Base-by-base conservation (phyloP, 2,888 invertebrate species). In the Noctua fimbriata region DNA sequence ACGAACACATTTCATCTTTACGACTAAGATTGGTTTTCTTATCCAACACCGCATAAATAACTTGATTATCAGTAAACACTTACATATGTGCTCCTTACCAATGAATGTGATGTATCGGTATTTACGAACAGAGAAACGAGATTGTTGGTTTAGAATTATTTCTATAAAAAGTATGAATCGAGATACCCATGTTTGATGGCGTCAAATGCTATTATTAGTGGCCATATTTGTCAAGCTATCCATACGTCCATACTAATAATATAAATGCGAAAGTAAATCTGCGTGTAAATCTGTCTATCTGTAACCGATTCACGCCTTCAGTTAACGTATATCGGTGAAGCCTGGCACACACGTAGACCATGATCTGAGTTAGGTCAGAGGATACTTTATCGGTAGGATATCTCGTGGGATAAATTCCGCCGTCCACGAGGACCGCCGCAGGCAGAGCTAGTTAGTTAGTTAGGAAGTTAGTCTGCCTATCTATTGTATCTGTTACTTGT, bases 141-240 rank as follows among this genome's bases (percentile, higher is more conserved):
- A 77, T 81, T 66, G 58, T 28, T 70, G 47, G 73, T 18, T 69
- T 72, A 36, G 55, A 81, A 74, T 78, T 85, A 82, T 76, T 41
- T 73, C 70, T 88, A 69, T 81, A 83, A 81, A 84, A 76, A 81
- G 73, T 47, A 28, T 49, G 36, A 65, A 76, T 72, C 73, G 47
- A 49, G 70, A 75, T 78, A 71, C 24, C 79, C 55, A 71, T 83
- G 72, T 84, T 58, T 21, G 72, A 76, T 70, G 69, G 87, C 84
- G 87, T 87, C 83, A 84, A 83, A 71, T 69, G 74, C 74, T 82
- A 87, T 89, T 83, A 86, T 89, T 83, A 86, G 74, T 21, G n/a
- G 60, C 85, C 87, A 49, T 89, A 84, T 89, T 84, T 72, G 89
- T 87, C 79, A 80, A 74, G 18, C 7, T 73, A 73, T 81, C 14